These are phyloP conservation scores for Poeciliopsis infans DNA, from an alignment of 2,797 vertebrate species.

Conservation along the genomic window DNA sequence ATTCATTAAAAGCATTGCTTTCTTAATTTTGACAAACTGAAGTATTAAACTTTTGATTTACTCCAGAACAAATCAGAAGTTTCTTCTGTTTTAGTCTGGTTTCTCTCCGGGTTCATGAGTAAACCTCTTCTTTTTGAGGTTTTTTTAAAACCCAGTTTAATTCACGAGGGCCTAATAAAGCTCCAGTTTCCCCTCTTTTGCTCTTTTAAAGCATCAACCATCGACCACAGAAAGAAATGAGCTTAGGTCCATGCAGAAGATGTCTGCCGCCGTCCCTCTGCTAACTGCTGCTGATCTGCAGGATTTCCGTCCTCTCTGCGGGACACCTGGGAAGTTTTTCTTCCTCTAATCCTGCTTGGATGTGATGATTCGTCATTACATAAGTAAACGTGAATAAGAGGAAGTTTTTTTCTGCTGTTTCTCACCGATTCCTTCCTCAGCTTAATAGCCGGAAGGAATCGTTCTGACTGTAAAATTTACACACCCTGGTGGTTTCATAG, in stretches of 20 bases:
- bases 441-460: not conserved
- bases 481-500: not conserved
- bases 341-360: conserved; percentile 34
- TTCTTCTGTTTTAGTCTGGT: not conserved
- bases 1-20: not conserved
- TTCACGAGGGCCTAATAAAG: not conserved
- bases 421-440: not conserved
- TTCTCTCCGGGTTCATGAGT: not conserved
- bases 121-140: not conserved
- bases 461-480: not conserved
- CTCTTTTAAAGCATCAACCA: not conserved
- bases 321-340: conserved; percentile 35
- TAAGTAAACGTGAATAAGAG: conserved; percentile 31
- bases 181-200: not conserved
- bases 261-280: conserved; percentile 7
- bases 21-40: not conserved
- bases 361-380: conserved; percentile 54
- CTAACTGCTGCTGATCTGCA: conserved; percentile 27
- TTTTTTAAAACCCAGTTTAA: not conserved
- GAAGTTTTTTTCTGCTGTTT: conserved; percentile 20
- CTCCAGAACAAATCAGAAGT: not conserved
- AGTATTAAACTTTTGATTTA: not conserved
- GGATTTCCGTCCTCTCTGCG: conserved; percentile 21
- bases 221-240: not conserved
- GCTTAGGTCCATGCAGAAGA: not conserved